Evolutionary conservation across 2,113 vertebrate genomes (phyloP), one percentile per base, ranked within the genome.

Genomic region (Poeciliopsis occidentalis): DNA sequence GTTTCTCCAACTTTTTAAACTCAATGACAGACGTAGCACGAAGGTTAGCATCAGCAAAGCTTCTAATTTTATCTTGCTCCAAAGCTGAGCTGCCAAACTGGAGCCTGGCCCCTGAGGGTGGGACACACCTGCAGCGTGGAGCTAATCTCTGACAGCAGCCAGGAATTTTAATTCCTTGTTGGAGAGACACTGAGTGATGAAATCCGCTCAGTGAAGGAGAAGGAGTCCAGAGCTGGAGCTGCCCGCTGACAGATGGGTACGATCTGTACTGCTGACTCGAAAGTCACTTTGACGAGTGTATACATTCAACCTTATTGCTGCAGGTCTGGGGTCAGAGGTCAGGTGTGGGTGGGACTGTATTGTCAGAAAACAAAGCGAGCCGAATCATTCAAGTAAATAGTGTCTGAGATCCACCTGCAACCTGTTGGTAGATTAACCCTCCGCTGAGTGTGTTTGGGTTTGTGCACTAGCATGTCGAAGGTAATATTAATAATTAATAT

Each of bases 141-240:
- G 64, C 26, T 61, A 22, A 60, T 41, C 26, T 30, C 7, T 19
- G 51, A 57, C 73, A 60, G n/a, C 57, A 74, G 64, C 54, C 63
- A 66, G 31, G 47, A 74, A 34, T 64, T 60, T 67, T 8, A 67
- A 60, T 51, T 37, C 27, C 57, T 57, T 57, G 51, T 57, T 57
- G 51, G 51, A 57, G 7, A 54, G 51, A 57, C 51, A n/a, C 51
- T 10, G 51, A 57, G 24, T 57, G 51, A 57, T n/a, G 51, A 64
- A 34, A 34, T 34, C 63, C 31, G 4, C 30, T 34, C 63, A 4
- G 10, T 34, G 27, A 13, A 29, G 13, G 12, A 44, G 41, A 44
- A 15, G 44, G 17, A 4, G 12, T 15, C 15, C 15, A 54, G 22
- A 54, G 2, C 47, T 54, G 34, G 34, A 37, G 47, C 47, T 19